A percentile compares a stretch with the other conserved stretches of the same genome.
phyloP scores from a whole-genome alignment of 2,888 invertebrate species.

The Drosophila paracracens region DNA sequence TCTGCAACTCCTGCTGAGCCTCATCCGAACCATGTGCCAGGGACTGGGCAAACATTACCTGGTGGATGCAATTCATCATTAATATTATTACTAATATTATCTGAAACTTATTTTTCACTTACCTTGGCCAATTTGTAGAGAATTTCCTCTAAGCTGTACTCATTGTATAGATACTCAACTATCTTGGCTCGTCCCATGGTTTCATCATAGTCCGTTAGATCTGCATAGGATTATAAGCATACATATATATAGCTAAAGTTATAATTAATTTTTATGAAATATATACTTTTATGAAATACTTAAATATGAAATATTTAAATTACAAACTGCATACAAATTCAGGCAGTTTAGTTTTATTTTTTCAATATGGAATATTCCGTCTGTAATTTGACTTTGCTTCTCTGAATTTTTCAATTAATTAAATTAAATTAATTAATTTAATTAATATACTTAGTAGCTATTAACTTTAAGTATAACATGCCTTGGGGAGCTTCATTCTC shows the following conservation, averaged over 20 bases:
- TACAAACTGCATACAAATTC: background rate
- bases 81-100: background rate
- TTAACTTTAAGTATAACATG: background rate
- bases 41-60: conserved; percentile 92
- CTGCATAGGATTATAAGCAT: conserved; percentile 34
- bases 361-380: background rate
- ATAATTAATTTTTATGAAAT: background rate
- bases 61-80: conserved; percentile 18
- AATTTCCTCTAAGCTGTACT: conserved; percentile 90
- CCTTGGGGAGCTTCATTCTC: conserved; percentile 74
- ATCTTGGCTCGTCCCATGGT: conserved; percentile 89
- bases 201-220: conserved; percentile 88
- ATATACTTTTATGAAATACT: no score
- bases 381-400: background rate
- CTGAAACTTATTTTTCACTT: conserved; percentile 3
- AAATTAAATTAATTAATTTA: no score
- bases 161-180: conserved; percentile 90
- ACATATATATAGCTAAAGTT: background rate
- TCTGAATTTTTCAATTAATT: background rate
- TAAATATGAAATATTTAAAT: background rate
- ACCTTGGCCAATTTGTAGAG: conserved; percentile 92
- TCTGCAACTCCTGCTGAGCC: conserved; percentile 90
- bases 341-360: background rate
- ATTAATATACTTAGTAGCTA: background rate
- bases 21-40: conserved; percentile 89